Conservation (phyloP, 1,140 invertebrate species). For the Cephus cinctus region DNA sequence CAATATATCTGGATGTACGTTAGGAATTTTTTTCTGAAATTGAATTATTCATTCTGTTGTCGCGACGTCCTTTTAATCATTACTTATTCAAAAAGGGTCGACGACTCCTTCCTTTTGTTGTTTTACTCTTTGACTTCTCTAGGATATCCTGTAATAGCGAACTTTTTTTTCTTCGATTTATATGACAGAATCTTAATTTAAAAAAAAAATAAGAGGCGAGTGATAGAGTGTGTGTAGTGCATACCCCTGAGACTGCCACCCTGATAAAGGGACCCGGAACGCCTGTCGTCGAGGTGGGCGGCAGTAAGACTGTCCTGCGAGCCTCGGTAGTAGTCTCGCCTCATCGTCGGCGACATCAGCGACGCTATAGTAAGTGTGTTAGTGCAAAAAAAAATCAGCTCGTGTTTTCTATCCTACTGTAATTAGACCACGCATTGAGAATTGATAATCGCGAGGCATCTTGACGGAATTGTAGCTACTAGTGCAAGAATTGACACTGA, state of each 20-base stretch:
- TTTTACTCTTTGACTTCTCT: too few relatives aligned
- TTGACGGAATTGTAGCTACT: too few relatives aligned
- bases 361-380: conserved; percentile 54
- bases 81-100: too few relatives aligned
- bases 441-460: too few relatives aligned
- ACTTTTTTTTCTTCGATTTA: too few relatives aligned
- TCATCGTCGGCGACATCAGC: conserved; percentile 66
- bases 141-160: too few relatives aligned
- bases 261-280: conserved; percentile 50
- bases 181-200: neutral
- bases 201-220: neutral
- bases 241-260: conserved; percentile 57
- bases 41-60: too few relatives aligned
- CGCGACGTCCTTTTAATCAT: too few relatives aligned
- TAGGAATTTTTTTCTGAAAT: too few relatives aligned
- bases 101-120: too few relatives aligned
- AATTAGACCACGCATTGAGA: too few relatives aligned
- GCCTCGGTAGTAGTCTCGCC: conserved; percentile 83
- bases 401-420: conserved; percentile 45
- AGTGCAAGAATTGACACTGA: neutral
- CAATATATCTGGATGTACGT: too few relatives aligned
- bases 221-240: conserved; percentile 45
- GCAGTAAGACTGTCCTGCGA: conserved; percentile 80
- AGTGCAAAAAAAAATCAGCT: conserved; percentile 48
- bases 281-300: conserved; percentile 51